A percentile compares a stretch with the other conserved stretches of the same genome.
Conservation (phyloP, 64 coral and sea anemone species). For the Stylophora pistillata region DNA sequence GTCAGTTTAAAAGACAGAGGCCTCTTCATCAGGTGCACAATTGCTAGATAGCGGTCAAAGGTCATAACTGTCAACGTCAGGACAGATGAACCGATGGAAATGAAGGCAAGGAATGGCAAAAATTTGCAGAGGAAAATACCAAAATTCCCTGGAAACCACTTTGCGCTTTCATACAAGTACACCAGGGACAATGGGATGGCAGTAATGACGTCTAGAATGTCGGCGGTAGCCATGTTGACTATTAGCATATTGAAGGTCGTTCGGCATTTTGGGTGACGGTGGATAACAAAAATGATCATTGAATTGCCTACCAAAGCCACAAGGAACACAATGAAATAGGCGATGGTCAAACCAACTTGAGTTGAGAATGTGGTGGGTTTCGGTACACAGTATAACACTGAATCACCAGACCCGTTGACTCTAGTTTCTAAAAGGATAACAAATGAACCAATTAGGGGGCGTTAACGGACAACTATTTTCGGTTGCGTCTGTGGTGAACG, state of each 20-base stretch:
- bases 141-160: constrained; percentile 45
- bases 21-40: constrained; percentile 77
- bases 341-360: constrained; percentile 52
- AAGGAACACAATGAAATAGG: constrained; percentile 59
- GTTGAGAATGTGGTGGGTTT: constrained; percentile 10
- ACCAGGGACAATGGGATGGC: constrained; percentile 32
- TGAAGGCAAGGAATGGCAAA: constrained; percentile 28
- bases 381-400: background rate
- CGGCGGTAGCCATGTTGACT: constrained; percentile 77
- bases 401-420: background rate
- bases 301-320: constrained; percentile 64
- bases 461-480: no score
- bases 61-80: constrained; percentile 72
- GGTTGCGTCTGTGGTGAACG: no score
- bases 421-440: constrained; percentile 20
- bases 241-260: constrained; percentile 82
- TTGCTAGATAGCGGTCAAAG: constrained; percentile 83
- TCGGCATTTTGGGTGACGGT: constrained; percentile 66
- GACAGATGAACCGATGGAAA: constrained; percentile 71
- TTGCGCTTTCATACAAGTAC: constrained; percentile 29
- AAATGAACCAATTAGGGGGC: background rate
- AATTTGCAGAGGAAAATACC: constrained; percentile 62
- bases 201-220: constrained; percentile 67
- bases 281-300: constrained; percentile 74
- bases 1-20: constrained; percentile 52